Evolutionary conservation across 2,113 vertebrate genomes (phyloP).

Genomic region (Malurus elegans): DNA sequence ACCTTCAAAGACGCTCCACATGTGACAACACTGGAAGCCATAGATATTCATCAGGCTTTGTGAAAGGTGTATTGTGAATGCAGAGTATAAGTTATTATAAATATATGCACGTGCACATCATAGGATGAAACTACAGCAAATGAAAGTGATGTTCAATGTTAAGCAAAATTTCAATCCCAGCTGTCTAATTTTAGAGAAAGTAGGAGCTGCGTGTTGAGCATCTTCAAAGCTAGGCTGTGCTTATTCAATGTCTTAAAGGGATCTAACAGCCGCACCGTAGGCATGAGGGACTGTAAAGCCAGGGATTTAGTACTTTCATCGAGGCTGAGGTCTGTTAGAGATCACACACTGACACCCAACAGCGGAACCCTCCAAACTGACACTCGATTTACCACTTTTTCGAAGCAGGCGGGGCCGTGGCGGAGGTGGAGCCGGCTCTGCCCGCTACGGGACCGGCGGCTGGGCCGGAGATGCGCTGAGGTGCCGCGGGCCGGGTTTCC

Average conservation of each 20-base stretch:
- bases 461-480: background rate
- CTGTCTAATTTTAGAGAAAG: background rate
- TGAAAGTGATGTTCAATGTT: background rate
- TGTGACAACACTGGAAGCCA: background rate
- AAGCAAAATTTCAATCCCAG: background rate
- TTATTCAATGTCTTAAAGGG: background rate
- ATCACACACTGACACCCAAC: background rate
- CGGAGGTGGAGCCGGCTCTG: background rate
- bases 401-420: background rate
- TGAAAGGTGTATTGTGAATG: background rate
- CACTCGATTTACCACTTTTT: background rate
- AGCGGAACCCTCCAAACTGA: background rate
- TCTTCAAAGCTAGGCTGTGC: background rate
- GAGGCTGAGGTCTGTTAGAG: background rate
- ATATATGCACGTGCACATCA: background rate
- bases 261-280: background rate
- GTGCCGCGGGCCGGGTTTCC: background rate
- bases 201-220: background rate
- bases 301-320: background rate
- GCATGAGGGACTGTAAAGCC: background rate
- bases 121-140: background rate
- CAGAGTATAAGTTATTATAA: background rate
- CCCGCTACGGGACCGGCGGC: background rate
- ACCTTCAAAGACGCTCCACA: background rate
- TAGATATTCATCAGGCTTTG: background rate